Evolutionary conservation across 2,888 invertebrate species (phyloP).

Genomic region (Chorisops tibialis): DNA sequence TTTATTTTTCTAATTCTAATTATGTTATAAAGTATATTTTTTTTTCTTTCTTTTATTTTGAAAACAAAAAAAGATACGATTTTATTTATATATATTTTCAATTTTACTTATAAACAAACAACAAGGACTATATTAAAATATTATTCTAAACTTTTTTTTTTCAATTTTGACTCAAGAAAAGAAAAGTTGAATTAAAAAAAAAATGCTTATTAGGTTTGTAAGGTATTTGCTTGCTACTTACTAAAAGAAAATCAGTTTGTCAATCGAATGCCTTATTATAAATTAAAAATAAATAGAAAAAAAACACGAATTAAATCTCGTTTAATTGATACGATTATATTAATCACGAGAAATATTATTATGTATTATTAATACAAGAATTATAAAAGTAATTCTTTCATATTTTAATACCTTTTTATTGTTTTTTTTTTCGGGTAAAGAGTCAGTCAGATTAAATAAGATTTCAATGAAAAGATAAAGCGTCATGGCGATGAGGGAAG

Average conservation of each 20-base stretch:
- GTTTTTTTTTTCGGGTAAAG: no score
- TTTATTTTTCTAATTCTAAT: background rate
- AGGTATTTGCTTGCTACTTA: conserved; percentile 25
- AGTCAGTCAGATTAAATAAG: no score
- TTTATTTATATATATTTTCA: conserved; percentile 23
- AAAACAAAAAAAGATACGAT: background rate
- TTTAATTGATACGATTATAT: no score
- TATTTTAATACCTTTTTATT: no score
- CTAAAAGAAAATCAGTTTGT: conserved; percentile 23
- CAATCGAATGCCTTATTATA: conserved; percentile 24
- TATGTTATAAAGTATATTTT: conserved; percentile 14
- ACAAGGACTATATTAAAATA: conserved; percentile 6
- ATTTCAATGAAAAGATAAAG: no score
- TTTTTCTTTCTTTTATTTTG: conserved; percentile 15
- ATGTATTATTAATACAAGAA: no score
- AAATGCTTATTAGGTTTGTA: conserved; percentile 24
- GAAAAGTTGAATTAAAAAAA: conserved; percentile 6
- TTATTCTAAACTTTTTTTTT: conserved; percentile 15
- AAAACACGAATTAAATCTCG: background rate
- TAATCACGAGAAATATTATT: no score
- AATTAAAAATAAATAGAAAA: conserved; percentile 20
- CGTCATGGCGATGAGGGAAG: no score
- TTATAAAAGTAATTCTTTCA: no score
- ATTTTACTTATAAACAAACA: conserved; percentile 18
- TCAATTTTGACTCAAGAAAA: conserved; percentile 21